These are phyloP conservation scores for Geothlypis trichas DNA, from an alignment of 2,113 vertebrate species.

Conservation along the genomic window DNA sequence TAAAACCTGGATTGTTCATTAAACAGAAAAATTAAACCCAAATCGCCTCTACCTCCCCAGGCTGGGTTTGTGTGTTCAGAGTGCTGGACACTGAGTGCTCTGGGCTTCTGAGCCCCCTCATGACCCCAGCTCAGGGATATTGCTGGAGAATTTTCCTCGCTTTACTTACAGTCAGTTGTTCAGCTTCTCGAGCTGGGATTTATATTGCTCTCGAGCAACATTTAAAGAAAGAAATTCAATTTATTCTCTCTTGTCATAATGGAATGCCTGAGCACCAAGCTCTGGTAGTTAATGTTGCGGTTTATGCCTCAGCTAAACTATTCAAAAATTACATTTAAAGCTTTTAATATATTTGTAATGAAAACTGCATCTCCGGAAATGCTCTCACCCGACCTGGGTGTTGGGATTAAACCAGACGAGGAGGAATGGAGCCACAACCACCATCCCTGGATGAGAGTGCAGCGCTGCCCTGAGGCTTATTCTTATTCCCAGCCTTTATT, in stretches of 20 bases:
- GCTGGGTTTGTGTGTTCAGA: background rate
- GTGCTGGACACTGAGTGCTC: background rate
- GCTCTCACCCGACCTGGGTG: background rate
- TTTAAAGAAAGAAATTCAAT: conserved; percentile 45
- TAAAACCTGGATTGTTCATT: background rate
- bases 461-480: background rate
- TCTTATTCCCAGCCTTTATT: conserved; percentile 3
- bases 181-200: background rate
- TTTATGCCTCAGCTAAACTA: conserved; percentile 48
- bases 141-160: background rate
- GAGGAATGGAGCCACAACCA: background rate
- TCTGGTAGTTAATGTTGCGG: conserved; percentile 22
- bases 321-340: conserved; percentile 12
- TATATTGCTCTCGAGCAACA: conserved; percentile 14
- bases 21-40: background rate
- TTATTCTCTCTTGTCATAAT: conserved; percentile 20
- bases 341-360: conserved; percentile 35
- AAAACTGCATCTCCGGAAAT: background rate
- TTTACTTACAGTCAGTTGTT: background rate
- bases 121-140: background rate
- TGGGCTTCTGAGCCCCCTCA: background rate
- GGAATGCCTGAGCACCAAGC: background rate
- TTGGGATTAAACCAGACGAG: background rate
- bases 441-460: background rate
- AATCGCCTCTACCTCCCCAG: background rate